Base-by-base conservation (phyloP, 2,888 invertebrate species). In the Meliscaeva auricollis region DNA sequence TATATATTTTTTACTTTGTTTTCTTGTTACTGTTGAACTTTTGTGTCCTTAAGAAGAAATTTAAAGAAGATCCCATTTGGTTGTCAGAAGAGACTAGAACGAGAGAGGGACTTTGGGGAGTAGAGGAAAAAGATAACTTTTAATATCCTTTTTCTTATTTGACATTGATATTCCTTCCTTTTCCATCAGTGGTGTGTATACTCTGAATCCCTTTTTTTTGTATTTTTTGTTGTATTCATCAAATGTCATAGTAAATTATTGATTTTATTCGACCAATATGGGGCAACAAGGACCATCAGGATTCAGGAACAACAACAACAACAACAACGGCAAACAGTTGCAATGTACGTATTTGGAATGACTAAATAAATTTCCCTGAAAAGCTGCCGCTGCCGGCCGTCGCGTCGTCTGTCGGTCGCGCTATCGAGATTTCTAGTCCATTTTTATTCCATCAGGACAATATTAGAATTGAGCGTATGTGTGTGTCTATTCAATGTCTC, bases 391-490 rank as follows among this genome's bases (percentile, higher is more conserved):
- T 26, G 26, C 26, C 26, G 26, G 26, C 26, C 26, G 4, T 3
- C 26, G 26, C 26, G n/a, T 26, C 26, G 4, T 4, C 4, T 4
- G 26, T 4, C 26, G 26, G 7, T 8, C 38, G 13, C 50, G 32
- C 30, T 52, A 52, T 58, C 35, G 35, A 35, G 58, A 58, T 8
- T 9, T 41, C 3, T 46, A 78, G 64, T 70, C 58, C 44, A 79
- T 84, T 75, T 84, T 58, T 84, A 84, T 84, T 84, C 84, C 83
- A 56, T 20, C 17, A 56, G 70, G 69, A 50, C 50, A 32, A 38
- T 20, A 66, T 48, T 22, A 44, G 46, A 41, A 66, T 62, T 52
- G 38, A 58, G 20, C 11, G 13, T 20, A 20, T 58, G 35, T 38
- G 15, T 32, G 5, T 32, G 9, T 54, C 30, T 54, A 15, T 54